Evolutionary conservation across 2,797 vertebrate genomes (phyloP).

Genomic region (Limosa lapponica): DNA sequence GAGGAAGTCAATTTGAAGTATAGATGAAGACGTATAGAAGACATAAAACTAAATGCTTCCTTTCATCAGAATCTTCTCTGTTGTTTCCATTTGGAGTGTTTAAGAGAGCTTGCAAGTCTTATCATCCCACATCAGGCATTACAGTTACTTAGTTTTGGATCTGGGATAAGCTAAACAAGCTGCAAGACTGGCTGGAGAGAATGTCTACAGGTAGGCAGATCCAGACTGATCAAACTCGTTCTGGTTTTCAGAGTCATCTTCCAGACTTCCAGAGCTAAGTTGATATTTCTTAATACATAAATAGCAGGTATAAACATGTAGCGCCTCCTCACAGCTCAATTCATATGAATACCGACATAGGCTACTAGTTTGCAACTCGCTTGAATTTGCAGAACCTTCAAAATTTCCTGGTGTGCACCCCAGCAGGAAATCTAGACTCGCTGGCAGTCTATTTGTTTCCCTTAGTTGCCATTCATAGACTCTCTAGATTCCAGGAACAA

Average conservation of each 20-base stretch:
- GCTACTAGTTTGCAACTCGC: not conserved
- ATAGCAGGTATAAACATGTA: rapidly evolving
- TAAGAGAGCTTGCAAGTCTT: not conserved
- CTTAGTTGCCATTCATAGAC: not conserved
- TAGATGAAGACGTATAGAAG: not conserved
- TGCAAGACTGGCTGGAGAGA: not conserved
- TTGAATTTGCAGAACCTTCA: not conserved
- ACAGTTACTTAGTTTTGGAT: not conserved
- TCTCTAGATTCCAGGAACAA: not conserved
- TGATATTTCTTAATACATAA: not conserved
- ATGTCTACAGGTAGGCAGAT: not conserved
- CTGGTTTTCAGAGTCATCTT: not conserved
- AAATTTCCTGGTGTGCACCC: not conserved
- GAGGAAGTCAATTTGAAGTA: not conserved
- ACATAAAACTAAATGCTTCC: not conserved
- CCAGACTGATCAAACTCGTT: not conserved
- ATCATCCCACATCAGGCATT: rapidly evolving
- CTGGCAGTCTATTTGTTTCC: not conserved
- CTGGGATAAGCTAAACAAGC: not conserved
- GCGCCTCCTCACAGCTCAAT: not conserved
- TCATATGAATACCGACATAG: rapidly evolving
- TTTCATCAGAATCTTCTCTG: not conserved
- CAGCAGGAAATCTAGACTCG: not conserved
- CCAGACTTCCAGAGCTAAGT: not conserved
- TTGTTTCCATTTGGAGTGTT: not conserved